Evolutionary conservation across 2,888 invertebrate species (phyloP).

Genomic region (Lasioglossum lativentre): DNA sequence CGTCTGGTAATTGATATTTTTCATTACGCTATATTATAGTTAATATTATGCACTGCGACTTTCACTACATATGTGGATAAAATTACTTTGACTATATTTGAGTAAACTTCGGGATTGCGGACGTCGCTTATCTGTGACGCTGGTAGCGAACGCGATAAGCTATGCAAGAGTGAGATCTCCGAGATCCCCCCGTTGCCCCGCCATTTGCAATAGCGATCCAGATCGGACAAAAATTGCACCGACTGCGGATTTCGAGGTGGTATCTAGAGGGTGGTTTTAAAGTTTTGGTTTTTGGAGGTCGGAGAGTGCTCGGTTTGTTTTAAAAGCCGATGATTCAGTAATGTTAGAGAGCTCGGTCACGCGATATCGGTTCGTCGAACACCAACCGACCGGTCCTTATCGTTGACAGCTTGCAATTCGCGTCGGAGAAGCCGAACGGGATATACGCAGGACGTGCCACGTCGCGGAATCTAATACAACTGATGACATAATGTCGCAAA

Average conservation of each 20-base stretch:
- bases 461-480: conserved; percentile 67
- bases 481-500: conserved; percentile 57
- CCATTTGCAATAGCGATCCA: neutral
- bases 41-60: too few relatives aligned
- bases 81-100: neutral
- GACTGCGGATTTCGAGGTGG: neutral
- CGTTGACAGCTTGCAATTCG: conserved; percentile 70
- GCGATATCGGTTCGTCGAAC: conserved; percentile 57
- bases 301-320: neutral
- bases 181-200: too few relatives aligned
- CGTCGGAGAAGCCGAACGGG: conserved; percentile 27
- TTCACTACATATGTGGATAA: too few relatives aligned
- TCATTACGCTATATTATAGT: too few relatives aligned
- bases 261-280: neutral
- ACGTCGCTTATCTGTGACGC: neutral
- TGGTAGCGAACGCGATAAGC: neutral
- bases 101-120: neutral
- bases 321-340: neutral
- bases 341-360: conserved; percentile 10
- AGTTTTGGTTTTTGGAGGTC: neutral
- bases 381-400: conserved; percentile 43
- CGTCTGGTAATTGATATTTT: too few relatives aligned
- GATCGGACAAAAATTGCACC: neutral
- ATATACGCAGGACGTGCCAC: conserved; percentile 42
- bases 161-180: neutral